phyloP scores from a whole-genome alignment of 1,140 invertebrate species.

The Aphidius ervi region DNA sequence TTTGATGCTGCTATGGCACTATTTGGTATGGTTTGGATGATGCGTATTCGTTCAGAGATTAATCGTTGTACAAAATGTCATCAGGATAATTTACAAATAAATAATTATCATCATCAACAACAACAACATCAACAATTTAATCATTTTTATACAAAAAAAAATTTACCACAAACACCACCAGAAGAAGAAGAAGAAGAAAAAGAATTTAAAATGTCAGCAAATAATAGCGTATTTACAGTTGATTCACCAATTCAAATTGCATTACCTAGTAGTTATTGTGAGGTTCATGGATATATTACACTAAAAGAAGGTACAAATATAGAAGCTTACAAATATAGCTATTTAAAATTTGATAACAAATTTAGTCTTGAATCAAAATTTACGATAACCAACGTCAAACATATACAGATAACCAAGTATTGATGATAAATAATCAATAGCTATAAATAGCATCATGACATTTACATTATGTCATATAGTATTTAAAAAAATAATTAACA shows the following conservation, averaged over 20 bases:
- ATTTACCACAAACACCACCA: conserved; percentile 36
- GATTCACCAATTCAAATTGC: conserved; percentile 50
- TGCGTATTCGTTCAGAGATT: conserved; percentile 71
- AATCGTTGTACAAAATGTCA: conserved; percentile 67
- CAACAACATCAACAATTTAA: conserved; percentile 38
- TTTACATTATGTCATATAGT: too few species aligned
- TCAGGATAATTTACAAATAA: conserved; percentile 53
- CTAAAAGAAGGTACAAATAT: conserved; percentile 54
- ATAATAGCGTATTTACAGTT: conserved; percentile 54
- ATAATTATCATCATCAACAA: too few species aligned
- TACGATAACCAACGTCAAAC: too few species aligned
- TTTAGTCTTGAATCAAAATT: too few species aligned
- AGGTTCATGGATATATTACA: conserved; percentile 58
- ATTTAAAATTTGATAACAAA: too few species aligned
- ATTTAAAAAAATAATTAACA: too few species aligned
- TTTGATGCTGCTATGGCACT: conserved; percentile 66
- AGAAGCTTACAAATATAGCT: too few species aligned
- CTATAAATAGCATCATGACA: too few species aligned
- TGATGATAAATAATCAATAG: too few species aligned
- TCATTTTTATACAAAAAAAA: conserved; percentile 36
- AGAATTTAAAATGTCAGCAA: conserved; percentile 41
- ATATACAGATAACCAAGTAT: too few species aligned
- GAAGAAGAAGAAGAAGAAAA: conserved; percentile 41
- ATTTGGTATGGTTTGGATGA: conserved; percentile 79
- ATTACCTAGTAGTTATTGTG: conserved; percentile 55